These are phyloP conservation scores for Zosterops hypoxanthus DNA, from an alignment of 2,113 vertebrate genomes.

Conservation along the genomic window DNA sequence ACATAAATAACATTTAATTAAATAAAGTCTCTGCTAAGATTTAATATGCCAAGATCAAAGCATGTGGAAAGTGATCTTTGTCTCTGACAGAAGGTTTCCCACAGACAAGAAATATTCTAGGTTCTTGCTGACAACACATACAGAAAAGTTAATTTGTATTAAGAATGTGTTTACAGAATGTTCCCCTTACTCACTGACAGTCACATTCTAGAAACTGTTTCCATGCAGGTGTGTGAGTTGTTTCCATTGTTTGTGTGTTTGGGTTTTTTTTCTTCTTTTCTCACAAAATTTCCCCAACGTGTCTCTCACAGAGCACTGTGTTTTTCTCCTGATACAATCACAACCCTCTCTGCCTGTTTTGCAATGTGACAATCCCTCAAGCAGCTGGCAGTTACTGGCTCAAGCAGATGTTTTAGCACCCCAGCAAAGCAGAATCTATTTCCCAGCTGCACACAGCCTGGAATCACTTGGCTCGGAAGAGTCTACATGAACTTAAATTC, in stretches of 20 bases:
- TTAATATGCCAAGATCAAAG: conserved; percentile 58
- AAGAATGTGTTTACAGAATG: not conserved
- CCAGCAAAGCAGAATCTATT: not conserved
- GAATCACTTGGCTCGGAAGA: not conserved
- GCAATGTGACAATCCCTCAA: not conserved
- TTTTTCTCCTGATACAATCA: not conserved
- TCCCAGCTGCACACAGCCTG: not conserved
- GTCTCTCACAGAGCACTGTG: not conserved
- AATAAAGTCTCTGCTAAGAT: conserved; percentile 34
- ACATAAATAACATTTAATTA: conserved; percentile 54
- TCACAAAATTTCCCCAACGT: not conserved
- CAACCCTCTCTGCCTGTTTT: not conserved
- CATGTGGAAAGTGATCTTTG: conserved; percentile 42
- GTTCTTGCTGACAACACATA: not conserved
- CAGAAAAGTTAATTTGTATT: not conserved
- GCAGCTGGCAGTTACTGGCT: not conserved
- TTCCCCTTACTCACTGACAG: not conserved
- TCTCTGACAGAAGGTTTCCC: conserved; percentile 55
- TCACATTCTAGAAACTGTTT: not conserved
- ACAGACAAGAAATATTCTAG: conserved; percentile 38
- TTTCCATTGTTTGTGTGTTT: not conserved
- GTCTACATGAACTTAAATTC: not conserved
- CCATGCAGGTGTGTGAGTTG: not conserved
- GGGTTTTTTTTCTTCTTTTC: not conserved
- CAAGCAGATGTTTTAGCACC: not conserved